Base-by-base conservation (phyloP, 2,113 vertebrate genomes). In the Eudorcas thomsonii region DNA sequence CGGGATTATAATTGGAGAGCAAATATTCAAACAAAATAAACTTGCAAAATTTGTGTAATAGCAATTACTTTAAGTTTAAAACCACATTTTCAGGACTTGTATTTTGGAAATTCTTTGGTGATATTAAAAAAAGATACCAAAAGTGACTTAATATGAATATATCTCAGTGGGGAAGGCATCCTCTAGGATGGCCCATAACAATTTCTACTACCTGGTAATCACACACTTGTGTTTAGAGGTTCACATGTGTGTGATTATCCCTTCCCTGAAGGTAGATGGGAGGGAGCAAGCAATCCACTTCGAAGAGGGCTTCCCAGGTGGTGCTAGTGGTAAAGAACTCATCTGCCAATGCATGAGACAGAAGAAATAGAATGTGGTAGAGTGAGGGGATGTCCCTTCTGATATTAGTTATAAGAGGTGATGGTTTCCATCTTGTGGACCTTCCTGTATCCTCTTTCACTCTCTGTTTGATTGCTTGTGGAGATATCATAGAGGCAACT, bases 401-500 rank as follows among this genome's bases (percentile, higher is more conserved):
- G 15, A 48, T 3, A 7, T 59, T 57, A 48, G 9, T 28, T 57
- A 36, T 48, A 28, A 50, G 33, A 39, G 15, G 7, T 6, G 12
- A 17, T n/a, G 1, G 4, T 39, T 74, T 92, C 14, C 30, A 28
- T 48, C 21, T 50, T n/a, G 28, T 5, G 5, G 26, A 81, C 0
- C 6, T n/a, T 45, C 23, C 85, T 77, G 30, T 36, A 3, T 11
- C 14, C 19, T 14, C 5, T 82, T n/a, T 94, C 5, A 3, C 74
- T 93, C 17, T 90, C 74, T 74, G 39, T 77, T 77, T 23, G 43
- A 71, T 77, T 88, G 7, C 48, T 93, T 96, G 52, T 88, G 94
- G 84, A 94, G n/a, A 36, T 57, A n/a, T n/a, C 83, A 28, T 92
- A 77, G 92, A 57, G 59, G 52, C 90, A 92, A 54, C 71, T 97